Evolutionary conservation across 2,113 vertebrate genomes (phyloP).

Genomic region (Narcine bancroftii): DNA sequence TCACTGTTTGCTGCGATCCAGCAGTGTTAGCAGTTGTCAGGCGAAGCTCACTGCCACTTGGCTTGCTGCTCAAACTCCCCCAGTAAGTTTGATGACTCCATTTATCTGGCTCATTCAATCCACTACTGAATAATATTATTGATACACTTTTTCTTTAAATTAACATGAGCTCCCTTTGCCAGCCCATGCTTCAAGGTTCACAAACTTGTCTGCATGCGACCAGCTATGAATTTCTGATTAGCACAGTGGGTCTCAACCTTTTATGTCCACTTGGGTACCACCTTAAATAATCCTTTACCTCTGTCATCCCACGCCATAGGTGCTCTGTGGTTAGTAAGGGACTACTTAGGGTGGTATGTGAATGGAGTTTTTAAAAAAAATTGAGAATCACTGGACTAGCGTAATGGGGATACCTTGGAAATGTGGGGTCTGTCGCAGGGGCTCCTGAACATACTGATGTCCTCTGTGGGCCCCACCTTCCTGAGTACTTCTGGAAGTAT

Average conservation of each 20-base stretch:
- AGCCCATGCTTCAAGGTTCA: not conserved
- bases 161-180: not conserved
- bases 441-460: not conserved
- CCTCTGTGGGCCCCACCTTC: not conserved
- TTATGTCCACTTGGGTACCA: no score
- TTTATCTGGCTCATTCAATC: not conserved
- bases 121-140: not conserved
- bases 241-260: no score
- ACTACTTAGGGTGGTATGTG: no score
- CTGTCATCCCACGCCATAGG: no score
- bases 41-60: not conserved
- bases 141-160: not conserved
- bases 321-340: no score
- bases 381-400: no score
- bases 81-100: not conserved
- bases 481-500: not conserved
- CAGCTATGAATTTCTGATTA: no score
- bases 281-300: no score
- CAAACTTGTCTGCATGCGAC: not conserved
- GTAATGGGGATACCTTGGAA: not conserved
- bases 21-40: not conserved
- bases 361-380: no score
- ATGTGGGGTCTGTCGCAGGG: not conserved
- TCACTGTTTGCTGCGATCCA: not conserved
- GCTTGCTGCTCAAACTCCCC: not conserved